Conservation (phyloP, 2,888 invertebrate genomes). For the Phorcus lineatus region DNA sequence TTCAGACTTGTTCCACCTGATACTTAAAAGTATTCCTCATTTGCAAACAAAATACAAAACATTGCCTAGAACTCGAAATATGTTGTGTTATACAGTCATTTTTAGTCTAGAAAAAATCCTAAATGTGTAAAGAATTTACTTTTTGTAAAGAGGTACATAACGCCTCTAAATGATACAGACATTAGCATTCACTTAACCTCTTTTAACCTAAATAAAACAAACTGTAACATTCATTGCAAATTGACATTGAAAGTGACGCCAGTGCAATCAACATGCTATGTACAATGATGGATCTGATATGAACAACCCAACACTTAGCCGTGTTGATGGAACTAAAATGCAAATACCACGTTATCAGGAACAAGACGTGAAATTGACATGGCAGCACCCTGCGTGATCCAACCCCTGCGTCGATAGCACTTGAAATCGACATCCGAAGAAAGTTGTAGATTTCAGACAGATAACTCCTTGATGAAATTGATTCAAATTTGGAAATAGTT, state of each 20-base stretch:
- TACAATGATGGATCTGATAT: background rate
- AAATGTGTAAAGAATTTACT: no score
- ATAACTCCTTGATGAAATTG: background rate
- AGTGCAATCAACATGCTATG: constrained; percentile 1
- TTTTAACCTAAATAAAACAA: no score
- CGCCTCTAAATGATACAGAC: no score
- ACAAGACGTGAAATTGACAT: background rate
- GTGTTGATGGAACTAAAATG: background rate
- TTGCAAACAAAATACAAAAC: no score
- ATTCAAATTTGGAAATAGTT: background rate
- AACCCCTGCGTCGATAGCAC: background rate
- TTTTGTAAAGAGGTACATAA: no score
- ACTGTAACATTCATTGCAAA: background rate
- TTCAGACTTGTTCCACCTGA: no score
- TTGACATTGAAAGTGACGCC: background rate
- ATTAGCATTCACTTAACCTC: no score
- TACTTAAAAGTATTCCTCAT: no score
- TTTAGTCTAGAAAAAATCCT: no score
- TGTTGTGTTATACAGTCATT: no score
- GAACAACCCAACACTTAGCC: background rate
- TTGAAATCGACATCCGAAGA: background rate
- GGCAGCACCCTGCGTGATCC: background rate
- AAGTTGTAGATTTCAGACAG: constrained; percentile 5
- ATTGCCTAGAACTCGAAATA: no score
- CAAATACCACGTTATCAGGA: background rate